Evolutionary conservation across 2,113 vertebrate species (phyloP).

Genomic region (Psilopogon haemacephalus): DNA sequence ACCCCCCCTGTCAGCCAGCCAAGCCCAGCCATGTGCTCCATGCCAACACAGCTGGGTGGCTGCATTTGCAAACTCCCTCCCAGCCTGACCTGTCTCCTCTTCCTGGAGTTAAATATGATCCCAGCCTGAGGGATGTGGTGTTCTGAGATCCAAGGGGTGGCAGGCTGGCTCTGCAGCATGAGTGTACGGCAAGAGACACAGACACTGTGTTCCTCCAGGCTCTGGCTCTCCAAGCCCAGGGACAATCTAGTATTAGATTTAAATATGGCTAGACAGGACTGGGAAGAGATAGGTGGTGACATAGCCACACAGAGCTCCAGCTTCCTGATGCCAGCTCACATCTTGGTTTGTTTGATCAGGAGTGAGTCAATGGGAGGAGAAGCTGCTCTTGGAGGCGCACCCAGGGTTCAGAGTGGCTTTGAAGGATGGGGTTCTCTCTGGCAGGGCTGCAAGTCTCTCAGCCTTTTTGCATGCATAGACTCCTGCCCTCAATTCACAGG

Average conservation of each 20-base stretch:
- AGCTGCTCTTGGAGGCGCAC: constrained; percentile 50
- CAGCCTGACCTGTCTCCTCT: not conserved
- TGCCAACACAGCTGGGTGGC: not conserved
- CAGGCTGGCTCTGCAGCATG: not conserved
- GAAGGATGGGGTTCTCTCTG: constrained; percentile 35
- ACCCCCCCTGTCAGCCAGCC: not conserved
- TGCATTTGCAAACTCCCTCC: not conserved
- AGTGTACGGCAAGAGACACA: not conserved
- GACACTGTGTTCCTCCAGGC: not conserved
- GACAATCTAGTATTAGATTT: constrained; percentile 7
- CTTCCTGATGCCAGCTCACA: constrained; percentile 64
- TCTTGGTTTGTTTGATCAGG: constrained; percentile 66
- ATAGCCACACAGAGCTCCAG: not conserved
- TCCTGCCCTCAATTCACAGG: not conserved
- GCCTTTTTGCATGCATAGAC: constrained; percentile 10
- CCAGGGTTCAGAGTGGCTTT: constrained; percentile 41
- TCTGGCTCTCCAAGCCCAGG: constrained; percentile 1
- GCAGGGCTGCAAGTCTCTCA: constrained; percentile 4
- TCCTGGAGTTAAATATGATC: not conserved
- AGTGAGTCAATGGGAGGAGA: constrained; percentile 63
- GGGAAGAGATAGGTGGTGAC: constrained; percentile 38
- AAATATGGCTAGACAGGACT: constrained; percentile 49
- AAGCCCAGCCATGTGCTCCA: not conserved
- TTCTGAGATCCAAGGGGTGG: not conserved
- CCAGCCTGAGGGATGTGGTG: not conserved